phyloP scores from a whole-genome alignment of 1,140 invertebrate species.

The Zaprionus camerounensis region DNA sequence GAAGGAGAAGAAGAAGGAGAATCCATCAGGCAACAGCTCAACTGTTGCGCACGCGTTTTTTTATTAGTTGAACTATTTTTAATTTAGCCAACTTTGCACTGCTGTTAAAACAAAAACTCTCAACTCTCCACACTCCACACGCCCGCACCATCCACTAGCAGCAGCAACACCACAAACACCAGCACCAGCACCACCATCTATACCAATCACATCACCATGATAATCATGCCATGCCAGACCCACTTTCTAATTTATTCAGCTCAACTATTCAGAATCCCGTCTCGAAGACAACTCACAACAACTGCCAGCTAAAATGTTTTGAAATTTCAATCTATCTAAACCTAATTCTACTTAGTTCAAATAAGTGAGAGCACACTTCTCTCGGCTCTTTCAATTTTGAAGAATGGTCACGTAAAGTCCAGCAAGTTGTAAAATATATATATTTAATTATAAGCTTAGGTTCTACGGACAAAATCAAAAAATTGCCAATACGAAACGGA shows the following conservation, averaged over 20 bases:
- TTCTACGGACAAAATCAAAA: slow-evolving; percentile 48
- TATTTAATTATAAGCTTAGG: slow-evolving; percentile 65
- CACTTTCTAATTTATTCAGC: slow-evolving; percentile 51
- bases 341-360: slow-evolving; percentile 36
- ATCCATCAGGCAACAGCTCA: slow-evolving; percentile 33
- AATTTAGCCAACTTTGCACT: slow-evolving; percentile 55
- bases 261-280: slow-evolving; percentile 16
- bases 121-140: slow-evolving; percentile 7
- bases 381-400: slow-evolving; percentile 32
- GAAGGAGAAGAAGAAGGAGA: slow-evolving; percentile 8
- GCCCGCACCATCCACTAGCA: slow-evolving; percentile 18
- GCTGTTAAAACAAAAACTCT: slow-evolving; percentile 27
- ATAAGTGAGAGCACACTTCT: slow-evolving; percentile 25
- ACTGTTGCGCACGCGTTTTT: slow-evolving; percentile 32
- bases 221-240: slow-evolving; percentile 10
- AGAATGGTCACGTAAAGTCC: slow-evolving; percentile 31
- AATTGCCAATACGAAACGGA: slow-evolving; percentile 42
- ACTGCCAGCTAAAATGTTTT: slow-evolving; percentile 36
- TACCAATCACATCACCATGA: slow-evolving; percentile 5
- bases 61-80: slow-evolving; percentile 62
- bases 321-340: slow-evolving; percentile 9
- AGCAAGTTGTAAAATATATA: slow-evolving; percentile 67
- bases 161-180: slow-evolving; percentile 19
- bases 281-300: slow-evolving; percentile 8
- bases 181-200: slow-evolving; percentile 17